Evolutionary conservation across 2,888 invertebrate species (phyloP).

Genomic region (Belgica antarctica): DNA sequence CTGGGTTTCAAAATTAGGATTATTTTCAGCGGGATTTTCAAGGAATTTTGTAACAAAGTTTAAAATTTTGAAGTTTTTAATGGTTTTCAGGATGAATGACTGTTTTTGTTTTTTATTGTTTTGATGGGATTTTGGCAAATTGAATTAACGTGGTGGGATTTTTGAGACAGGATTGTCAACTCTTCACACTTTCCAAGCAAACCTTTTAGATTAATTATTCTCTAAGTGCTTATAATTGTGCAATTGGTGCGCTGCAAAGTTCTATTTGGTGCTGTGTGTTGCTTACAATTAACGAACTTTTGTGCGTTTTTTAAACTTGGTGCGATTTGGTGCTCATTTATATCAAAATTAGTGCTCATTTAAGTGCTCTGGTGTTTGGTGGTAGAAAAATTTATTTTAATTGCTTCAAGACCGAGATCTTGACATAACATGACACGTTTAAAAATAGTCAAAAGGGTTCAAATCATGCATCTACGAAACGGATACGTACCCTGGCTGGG

Average conservation of each 20-base stretch:
- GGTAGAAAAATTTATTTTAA: conserved; percentile 11
- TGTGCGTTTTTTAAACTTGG: not conserved
- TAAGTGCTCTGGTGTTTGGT: conserved; percentile 29
- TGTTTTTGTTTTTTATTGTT: too few species aligned
- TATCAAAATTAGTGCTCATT: conserved; percentile 25
- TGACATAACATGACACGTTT: conserved; percentile 8
- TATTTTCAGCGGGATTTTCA: too few species aligned
- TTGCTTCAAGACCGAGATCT: not conserved
- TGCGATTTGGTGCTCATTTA: conserved; percentile 32
- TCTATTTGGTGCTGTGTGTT: conserved; percentile 25
- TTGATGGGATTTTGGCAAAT: too few species aligned
- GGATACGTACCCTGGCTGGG: conserved; percentile 82
- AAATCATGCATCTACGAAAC: conserved; percentile 48
- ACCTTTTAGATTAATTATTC: too few species aligned
- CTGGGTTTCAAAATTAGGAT: too few species aligned
- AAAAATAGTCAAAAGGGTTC: not conserved
- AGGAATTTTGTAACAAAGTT: too few species aligned
- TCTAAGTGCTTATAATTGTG: too few species aligned
- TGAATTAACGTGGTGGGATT: too few species aligned
- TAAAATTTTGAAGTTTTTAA: too few species aligned
- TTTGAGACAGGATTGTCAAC: too few species aligned
- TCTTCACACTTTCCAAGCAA: too few species aligned
- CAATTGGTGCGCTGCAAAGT: conserved; percentile 1
- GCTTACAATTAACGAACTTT: conserved; percentile 32
- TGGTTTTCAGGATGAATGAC: too few species aligned